Evolutionary conservation across 2,113 vertebrate species (phyloP).

Genomic region (Haemorhous mexicanus): DNA sequence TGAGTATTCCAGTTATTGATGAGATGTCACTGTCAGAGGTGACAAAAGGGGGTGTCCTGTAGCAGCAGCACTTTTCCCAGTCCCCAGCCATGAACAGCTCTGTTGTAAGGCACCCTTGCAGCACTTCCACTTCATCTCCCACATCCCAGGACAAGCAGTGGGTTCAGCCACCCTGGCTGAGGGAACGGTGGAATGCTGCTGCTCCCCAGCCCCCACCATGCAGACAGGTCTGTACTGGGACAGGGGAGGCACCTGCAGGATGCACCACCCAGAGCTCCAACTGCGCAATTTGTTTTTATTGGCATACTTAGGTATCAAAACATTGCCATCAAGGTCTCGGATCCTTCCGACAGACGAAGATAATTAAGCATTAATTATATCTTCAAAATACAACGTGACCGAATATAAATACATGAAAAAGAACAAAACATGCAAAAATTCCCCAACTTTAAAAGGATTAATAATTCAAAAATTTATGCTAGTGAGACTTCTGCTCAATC

Average conservation of each 20-base stretch:
- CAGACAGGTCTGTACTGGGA: neutral
- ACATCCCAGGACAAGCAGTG: neutral
- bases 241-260: neutral
- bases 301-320: slow-evolving; percentile 56
- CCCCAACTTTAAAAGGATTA: slow-evolving; percentile 27
- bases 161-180: neutral
- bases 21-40: neutral
- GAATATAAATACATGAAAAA: slow-evolving; percentile 64
- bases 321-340: slow-evolving; percentile 30
- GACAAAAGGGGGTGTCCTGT: fast-evolving
- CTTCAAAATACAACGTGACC: slow-evolving; percentile 19
- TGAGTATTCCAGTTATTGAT: neutral
- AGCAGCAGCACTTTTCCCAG: neutral
- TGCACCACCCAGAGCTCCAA: slow-evolving; percentile 49
- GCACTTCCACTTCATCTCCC: neutral
- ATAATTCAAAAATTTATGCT: neutral
- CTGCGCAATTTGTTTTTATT: slow-evolving; percentile 64
- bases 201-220: neutral
- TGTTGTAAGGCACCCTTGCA: fast-evolving
- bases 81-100: neutral
- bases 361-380: neutral
- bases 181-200: neutral
- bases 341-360: slow-evolving; percentile 14
- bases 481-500: neutral
- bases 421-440: slow-evolving; percentile 66